Conservation (phyloP, 2,888 invertebrate genomes). For the Cantharis nigra region DNA sequence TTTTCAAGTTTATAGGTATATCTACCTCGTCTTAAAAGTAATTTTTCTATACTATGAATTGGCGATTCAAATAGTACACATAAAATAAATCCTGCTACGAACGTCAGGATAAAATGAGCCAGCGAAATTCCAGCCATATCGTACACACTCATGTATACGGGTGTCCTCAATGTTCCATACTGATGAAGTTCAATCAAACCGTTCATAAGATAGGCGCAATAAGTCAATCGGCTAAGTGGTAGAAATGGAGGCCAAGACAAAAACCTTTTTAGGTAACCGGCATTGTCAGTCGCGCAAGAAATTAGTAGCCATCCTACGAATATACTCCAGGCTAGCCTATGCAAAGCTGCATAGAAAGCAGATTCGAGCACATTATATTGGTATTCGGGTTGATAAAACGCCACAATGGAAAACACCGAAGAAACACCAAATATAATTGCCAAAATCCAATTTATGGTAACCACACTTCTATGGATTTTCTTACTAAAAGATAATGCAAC, state of each 20-base stretch:
- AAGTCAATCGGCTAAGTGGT: conserved; percentile 71
- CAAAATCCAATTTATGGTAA: conserved; percentile 44
- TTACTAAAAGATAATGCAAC: conserved; percentile 37
- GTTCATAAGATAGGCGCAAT: conserved; percentile 74
- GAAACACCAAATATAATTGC: conserved; percentile 56
- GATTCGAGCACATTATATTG: conserved; percentile 64
- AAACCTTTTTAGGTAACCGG: conserved; percentile 58
- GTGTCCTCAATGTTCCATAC: conserved; percentile 64
- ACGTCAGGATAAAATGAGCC: conserved; percentile 66
- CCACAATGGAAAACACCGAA: conserved; percentile 65
- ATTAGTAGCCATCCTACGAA: conserved; percentile 71
- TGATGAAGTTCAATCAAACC: conserved; percentile 71
- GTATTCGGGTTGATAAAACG: conserved; percentile 68
- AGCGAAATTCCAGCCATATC: conserved; percentile 62
- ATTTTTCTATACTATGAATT: conserved; percentile 70
- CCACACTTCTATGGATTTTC: conserved; percentile 42
- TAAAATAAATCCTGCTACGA: conserved; percentile 64
- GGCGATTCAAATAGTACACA: conserved; percentile 74
- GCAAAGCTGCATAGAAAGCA: conserved; percentile 67
- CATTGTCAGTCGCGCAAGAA: conserved; percentile 69
- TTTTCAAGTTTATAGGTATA: not conserved
- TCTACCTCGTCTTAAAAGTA: conserved; percentile 62
- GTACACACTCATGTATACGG: conserved; percentile 64
- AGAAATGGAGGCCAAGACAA: conserved; percentile 66
- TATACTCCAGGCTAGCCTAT: conserved; percentile 71